These are phyloP conservation scores for Congeria kusceri DNA, from an alignment of 2,888 invertebrate species.

Conservation along the genomic window DNA sequence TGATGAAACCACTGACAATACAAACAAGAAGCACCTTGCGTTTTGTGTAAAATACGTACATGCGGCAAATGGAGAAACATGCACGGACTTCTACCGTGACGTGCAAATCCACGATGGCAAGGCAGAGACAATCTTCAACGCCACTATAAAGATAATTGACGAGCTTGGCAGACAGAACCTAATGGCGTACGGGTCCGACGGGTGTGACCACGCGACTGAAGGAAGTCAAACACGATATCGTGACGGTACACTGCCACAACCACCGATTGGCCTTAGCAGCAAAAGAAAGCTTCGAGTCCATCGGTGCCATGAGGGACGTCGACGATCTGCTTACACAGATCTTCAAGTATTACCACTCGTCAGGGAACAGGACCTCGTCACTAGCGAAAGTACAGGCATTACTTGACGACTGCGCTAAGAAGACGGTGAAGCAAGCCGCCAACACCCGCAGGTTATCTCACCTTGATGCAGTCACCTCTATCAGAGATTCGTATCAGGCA, in stretches of 20 bases:
- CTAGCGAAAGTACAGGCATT: conserved; percentile 25
- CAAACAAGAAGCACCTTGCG: conserved; percentile 40
- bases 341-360: conserved; percentile 44
- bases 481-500: conserved; percentile 22
- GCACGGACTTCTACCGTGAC: conserved; percentile 35
- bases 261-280: conserved; percentile 46
- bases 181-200: conserved; percentile 26
- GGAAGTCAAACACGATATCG: conserved; percentile 26
- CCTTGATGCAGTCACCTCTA: too few relatives aligned
- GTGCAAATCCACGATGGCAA: conserved; percentile 30
- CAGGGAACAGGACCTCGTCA: conserved; percentile 20
- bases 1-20: conserved; percentile 29
- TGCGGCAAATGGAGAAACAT: conserved; percentile 11
- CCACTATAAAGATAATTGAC: too few relatives aligned
- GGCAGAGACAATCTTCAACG: conserved; percentile 42
- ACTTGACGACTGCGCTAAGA: conserved; percentile 18
- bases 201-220: conserved; percentile 35
- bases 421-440: too few relatives aligned
- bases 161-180: conserved; percentile 28
- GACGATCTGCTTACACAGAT: conserved; percentile 28
- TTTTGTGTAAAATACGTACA: conserved; percentile 35
- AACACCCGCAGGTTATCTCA: too few relatives aligned
- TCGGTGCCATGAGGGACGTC: conserved; percentile 26
- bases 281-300: conserved; percentile 46
- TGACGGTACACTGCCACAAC: conserved; percentile 39